A percentile compares a stretch with the other conserved stretches of the same genome.
These are phyloP conservation scores for Dryococelus australis DNA, from an alignment of 2,888 invertebrate genomes.

Conservation along the genomic window DNA sequence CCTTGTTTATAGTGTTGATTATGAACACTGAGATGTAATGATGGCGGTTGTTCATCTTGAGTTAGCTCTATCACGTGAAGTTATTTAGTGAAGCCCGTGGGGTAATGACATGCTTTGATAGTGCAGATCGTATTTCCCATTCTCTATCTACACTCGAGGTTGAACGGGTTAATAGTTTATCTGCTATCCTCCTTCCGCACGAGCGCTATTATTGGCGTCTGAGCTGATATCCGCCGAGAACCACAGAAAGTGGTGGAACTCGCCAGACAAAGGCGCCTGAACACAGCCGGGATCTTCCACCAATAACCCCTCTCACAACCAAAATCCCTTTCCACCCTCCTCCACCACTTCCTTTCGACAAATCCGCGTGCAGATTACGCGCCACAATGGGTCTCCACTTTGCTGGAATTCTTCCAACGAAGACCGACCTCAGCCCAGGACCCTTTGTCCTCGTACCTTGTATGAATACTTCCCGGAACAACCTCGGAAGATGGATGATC, in stretches of 20 bases:
- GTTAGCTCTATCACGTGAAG: too few relatives aligned
- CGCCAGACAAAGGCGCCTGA: background rate
- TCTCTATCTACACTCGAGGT: background rate
- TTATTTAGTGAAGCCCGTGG: too few relatives aligned
- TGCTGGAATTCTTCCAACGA: background rate
- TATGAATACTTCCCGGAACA: background rate
- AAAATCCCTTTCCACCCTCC: background rate
- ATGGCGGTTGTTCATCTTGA: too few relatives aligned
- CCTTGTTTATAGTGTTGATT: too few relatives aligned
- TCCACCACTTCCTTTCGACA: background rate
- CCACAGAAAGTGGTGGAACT: background rate
- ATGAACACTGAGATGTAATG: too few relatives aligned
- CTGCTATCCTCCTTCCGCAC: background rate
- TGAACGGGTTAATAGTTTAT: background rate
- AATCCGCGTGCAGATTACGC: conserved; percentile 1
- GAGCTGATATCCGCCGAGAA: background rate
- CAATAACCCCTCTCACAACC: background rate
- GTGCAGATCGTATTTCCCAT: background rate
- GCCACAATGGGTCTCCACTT: background rate
- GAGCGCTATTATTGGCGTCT: background rate
- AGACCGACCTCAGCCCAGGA: background rate
- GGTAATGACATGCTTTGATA: too few relatives aligned
- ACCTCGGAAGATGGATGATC: background rate
- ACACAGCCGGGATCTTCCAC: background rate
- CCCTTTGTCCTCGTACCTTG: background rate